phyloP scores from a whole-genome alignment of 2,113 vertebrate genomes.

The Acanthisitta chloris region DNA sequence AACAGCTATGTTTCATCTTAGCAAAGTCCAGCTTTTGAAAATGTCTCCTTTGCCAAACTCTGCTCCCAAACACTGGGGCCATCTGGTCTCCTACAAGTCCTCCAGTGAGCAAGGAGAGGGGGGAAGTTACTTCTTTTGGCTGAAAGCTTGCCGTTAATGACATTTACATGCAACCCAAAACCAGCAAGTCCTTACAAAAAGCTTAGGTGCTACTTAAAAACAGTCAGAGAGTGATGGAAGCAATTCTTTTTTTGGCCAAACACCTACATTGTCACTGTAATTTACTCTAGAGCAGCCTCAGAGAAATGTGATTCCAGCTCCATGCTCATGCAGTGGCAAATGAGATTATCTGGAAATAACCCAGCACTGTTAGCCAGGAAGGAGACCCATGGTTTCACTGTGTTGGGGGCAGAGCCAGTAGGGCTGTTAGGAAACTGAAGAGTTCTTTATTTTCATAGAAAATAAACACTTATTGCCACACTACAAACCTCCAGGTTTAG shows the following conservation, averaged over 20 bases:
- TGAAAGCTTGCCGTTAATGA: slow-evolving; percentile 40
- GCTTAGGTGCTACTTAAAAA: slow-evolving; percentile 59
- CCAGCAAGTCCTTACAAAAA: slow-evolving; percentile 43
- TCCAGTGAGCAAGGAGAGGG: neutral
- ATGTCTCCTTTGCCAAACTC: slow-evolving; percentile 49
- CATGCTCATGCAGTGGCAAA: neutral
- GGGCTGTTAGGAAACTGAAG: neutral
- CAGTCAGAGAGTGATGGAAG: slow-evolving; percentile 51
- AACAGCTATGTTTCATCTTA: slow-evolving; percentile 53
- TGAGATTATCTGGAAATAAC: slow-evolving; percentile 34
- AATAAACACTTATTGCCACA: slow-evolving; percentile 34
- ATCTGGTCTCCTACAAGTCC: slow-evolving; percentile 52
- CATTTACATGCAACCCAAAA: slow-evolving; percentile 58
- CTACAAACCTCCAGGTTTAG: neutral
- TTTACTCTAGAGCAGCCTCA: neutral
- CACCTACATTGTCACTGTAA: neutral
- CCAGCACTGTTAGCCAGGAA: neutral
- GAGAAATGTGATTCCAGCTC: slow-evolving; percentile 18
- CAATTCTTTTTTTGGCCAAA: slow-evolving; percentile 49
- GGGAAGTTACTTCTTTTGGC: slow-evolving; percentile 60
- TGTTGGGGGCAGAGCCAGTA: neutral
- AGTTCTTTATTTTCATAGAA: slow-evolving; percentile 45
- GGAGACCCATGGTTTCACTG: neutral
- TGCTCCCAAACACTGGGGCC: slow-evolving; percentile 38
- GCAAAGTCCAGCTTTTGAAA: slow-evolving; percentile 49